phyloP scores from a whole-genome alignment of 37 sponge, comb jelly and placozoan species.

The Lycopodina hypogea region DNA sequence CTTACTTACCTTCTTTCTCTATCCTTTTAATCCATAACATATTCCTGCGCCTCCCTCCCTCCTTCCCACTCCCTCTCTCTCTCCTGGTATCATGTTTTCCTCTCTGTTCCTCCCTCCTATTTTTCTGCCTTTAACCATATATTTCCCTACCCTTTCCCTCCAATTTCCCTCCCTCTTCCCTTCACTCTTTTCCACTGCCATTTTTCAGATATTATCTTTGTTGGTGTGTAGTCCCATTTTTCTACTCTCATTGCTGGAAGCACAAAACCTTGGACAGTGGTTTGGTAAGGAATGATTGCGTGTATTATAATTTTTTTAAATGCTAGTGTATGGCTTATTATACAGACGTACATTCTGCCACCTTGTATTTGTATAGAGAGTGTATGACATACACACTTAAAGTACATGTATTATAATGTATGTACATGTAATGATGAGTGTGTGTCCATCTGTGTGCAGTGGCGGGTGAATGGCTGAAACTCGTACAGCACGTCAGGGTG shows the following conservation, averaged over 20 bases:
- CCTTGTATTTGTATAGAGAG: too few species aligned
- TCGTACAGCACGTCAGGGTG: slow-evolving; percentile 9
- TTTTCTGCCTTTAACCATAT: too few species aligned
- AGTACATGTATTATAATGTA: not conserved
- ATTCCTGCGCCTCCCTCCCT: not conserved
- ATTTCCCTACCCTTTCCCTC: not conserved
- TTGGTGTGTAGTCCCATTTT: slow-evolving; percentile 36
- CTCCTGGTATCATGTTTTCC: too few species aligned
- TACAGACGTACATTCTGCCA: too few species aligned
- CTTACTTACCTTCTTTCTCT: too few species aligned
- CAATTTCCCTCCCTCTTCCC: not conserved
- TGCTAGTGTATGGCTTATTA: too few species aligned
- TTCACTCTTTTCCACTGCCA: not conserved
- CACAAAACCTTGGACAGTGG: slow-evolving; percentile 62
- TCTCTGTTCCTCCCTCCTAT: too few species aligned
- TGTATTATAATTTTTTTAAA: too few species aligned
- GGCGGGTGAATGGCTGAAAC: slow-evolving; percentile 6
- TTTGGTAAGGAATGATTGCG: slow-evolving; percentile 28
- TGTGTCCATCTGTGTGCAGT: too few species aligned
- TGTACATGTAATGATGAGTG: not conserved
- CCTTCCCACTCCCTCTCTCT: not conserved
- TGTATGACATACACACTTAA: too few species aligned
- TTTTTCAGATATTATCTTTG: slow-evolving; percentile 10
- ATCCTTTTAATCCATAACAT: not conserved
- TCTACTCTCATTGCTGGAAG: slow-evolving; percentile 58